A percentile compares a stretch with the other conserved stretches of the same genome.
phyloP scores from a whole-genome alignment of 2,113 vertebrate genomes.

The Entelurus aequoreus region DNA sequence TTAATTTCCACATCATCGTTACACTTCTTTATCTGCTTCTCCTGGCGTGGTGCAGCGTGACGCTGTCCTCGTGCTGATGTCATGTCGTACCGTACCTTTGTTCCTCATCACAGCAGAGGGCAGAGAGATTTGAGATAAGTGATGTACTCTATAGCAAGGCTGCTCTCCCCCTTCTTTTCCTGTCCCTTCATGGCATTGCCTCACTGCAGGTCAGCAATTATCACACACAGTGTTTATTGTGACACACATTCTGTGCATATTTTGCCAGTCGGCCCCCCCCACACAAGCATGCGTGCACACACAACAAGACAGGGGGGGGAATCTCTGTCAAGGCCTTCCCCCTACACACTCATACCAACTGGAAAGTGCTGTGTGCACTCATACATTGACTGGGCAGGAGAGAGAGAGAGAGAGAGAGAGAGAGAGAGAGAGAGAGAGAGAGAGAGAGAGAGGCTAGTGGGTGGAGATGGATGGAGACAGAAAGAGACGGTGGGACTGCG shows the following conservation, averaged over 20 bases:
- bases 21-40: background rate
- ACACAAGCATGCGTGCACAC: constrained; percentile 24
- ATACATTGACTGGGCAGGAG: constrained; percentile 50
- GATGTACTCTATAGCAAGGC: constrained; percentile 28
- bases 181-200: constrained; percentile 43
- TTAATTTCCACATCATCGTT: too few relatives aligned
- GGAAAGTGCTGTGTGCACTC: constrained; percentile 69
- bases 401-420: constrained; percentile 41
- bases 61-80: constrained; percentile 5
- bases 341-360: constrained; percentile 58
- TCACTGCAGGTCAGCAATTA: constrained; percentile 58
- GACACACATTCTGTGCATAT: constrained; percentile 58
- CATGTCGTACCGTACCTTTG: constrained; percentile 2
- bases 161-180: constrained; percentile 19
- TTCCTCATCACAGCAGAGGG: constrained; percentile 2
- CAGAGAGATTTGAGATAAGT: constrained; percentile 17
- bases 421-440: constrained; percentile 44
- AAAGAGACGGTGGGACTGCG: constrained; percentile 41
- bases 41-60: constrained; percentile 10
- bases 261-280: constrained; percentile 24
- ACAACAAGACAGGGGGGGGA: constrained; percentile 26
- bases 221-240: constrained; percentile 40
- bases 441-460: constrained; percentile 43
- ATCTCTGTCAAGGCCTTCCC: constrained; percentile 33
- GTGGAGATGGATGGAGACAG: constrained; percentile 51